These are phyloP conservation scores for Tetrao urogallus DNA, from an alignment of 2,113 vertebrate genomes.

Conservation along the genomic window DNA sequence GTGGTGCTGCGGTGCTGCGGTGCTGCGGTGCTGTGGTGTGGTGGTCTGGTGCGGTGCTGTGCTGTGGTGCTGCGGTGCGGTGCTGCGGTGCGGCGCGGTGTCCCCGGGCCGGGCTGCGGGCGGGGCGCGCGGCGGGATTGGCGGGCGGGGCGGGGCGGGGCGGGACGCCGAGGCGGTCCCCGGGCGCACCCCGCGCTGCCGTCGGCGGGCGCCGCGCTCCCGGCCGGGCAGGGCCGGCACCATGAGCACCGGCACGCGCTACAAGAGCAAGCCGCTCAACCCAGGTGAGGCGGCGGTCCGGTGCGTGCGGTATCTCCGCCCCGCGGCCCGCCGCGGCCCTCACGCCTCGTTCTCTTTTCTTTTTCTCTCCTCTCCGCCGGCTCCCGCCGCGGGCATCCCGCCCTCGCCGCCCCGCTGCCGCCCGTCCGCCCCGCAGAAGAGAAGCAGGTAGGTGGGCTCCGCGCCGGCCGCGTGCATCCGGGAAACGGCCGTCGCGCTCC, in stretches of 20 bases:
- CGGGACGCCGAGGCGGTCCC: constrained; percentile 70
- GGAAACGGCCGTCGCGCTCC: rapidly evolving
- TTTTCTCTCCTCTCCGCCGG: constrained; percentile 8
- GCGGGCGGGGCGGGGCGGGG: background rate
- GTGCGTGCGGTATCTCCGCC: background rate
- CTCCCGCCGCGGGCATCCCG: constrained; percentile 23
- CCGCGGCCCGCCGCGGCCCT: constrained; percentile 37
- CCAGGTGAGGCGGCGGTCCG: constrained; percentile 82
- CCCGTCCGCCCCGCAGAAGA: constrained; percentile 55
- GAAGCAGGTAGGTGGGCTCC: constrained; percentile 63
- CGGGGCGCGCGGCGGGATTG: constrained; percentile 69
- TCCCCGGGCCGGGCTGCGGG: background rate
- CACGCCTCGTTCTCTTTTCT: constrained; percentile 46
- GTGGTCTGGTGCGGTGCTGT: too few species aligned
- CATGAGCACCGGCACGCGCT: constrained; percentile 85
- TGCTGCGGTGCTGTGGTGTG: too few species aligned
- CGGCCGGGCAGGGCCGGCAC: too few species aligned
- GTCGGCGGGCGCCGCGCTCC: too few species aligned
- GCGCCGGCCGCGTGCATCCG: background rate
- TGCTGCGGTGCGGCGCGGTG: too few species aligned
- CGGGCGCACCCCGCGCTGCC: too few species aligned
- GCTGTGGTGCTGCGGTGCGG: too few species aligned
- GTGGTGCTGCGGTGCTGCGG: too few species aligned
- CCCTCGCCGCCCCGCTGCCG: background rate
- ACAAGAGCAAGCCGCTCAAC: constrained; percentile 92